Evolutionary conservation across 2,888 invertebrate genomes (phyloP), one percentile per base, ranked within the genome.

Genomic region (Vesta saturnalis): DNA sequence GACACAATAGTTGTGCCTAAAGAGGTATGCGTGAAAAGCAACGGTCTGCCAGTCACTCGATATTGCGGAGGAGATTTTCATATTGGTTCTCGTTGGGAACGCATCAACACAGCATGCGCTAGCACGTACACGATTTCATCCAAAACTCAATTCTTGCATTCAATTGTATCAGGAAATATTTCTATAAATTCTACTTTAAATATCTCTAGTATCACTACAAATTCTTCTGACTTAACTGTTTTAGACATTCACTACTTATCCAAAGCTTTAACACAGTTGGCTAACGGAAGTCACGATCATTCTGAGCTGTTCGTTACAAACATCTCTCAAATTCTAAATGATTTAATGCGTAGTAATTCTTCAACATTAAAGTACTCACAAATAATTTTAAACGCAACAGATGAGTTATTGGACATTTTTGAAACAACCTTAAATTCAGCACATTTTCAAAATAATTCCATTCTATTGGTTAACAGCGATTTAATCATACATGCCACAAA

Each of bases 381-480:
- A 81, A 85, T 85, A 18, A 47, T 73, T 8, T 83, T 91, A 62
- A 91, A 91, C 81, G 87, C 90, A 14, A 90, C 91, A 0, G 90
- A 91, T 79, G 85, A 86, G 12, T 85, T 91, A 69, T 81, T 91
- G 59, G 89, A 90, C 75, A 85, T 87, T 5, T 83, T 90, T 22
- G 89, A 88, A 74, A 83, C 85, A 72, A 84, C 89, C 35, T 85
- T 90, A 70, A 86, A 87, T 76, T 81, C 85, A 72, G 82, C 57
- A 6, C 60, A 67, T 2, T 30, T 46, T 18, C 59, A 8, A 16
- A 46, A 65, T 2, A 67, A 75, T 67, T 57, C 65, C 80, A 81
- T 85, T 72, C 16, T 85, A 61, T 82, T 86, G 46, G 76, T 85
- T 1, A 80, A 84, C 73, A 82, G 86, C 1, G 85, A 86, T 67